These are phyloP conservation scores for Coranthus polyacanthus DNA, from an alignment of 2,797 vertebrate genomes.

Conservation along the genomic window DNA sequence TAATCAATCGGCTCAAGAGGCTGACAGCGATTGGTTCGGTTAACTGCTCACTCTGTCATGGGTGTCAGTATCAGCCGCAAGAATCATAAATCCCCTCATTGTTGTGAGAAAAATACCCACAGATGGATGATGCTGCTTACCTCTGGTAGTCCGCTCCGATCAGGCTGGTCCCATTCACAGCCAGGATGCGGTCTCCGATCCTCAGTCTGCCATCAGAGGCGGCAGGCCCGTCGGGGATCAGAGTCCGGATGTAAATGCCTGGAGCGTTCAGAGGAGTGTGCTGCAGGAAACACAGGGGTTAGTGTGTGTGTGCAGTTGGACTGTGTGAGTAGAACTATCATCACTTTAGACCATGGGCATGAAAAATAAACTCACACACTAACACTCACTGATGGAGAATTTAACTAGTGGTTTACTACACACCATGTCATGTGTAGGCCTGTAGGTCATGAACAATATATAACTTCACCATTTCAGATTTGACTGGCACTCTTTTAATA, in stretches of 20 bases:
- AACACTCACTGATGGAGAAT: too few relatives aligned
- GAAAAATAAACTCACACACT: too few relatives aligned
- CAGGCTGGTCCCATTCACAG: conserved; percentile 94
- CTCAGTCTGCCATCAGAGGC: conserved; percentile 89
- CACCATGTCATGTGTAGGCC: too few relatives aligned
- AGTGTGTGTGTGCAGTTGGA: background rate
- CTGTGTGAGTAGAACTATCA: too few relatives aligned
- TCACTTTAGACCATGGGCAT: too few relatives aligned
- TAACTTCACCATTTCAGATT: too few relatives aligned
- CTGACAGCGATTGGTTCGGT: conserved; percentile 30
- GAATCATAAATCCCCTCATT: conserved; percentile 22
- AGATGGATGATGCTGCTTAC: conserved; percentile 67
- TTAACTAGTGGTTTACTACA: too few relatives aligned
- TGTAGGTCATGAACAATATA: too few relatives aligned
- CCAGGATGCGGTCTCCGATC: conserved; percentile 95
- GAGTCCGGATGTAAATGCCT: conserved; percentile 96
- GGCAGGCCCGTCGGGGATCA: conserved; percentile 93
- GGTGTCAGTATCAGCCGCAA: conserved; percentile 21
- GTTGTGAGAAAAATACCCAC: background rate
- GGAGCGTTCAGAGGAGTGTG: conserved; percentile 93
- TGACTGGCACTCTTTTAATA: too few relatives aligned
- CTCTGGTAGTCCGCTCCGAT: conserved; percentile 95
- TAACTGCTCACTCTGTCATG: conserved; percentile 29
- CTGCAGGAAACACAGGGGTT: conserved; percentile 72
- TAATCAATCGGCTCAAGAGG: conserved; percentile 49